phyloP scores from a whole-genome alignment of 2,888 invertebrate species.

The Unio pictorum region DNA sequence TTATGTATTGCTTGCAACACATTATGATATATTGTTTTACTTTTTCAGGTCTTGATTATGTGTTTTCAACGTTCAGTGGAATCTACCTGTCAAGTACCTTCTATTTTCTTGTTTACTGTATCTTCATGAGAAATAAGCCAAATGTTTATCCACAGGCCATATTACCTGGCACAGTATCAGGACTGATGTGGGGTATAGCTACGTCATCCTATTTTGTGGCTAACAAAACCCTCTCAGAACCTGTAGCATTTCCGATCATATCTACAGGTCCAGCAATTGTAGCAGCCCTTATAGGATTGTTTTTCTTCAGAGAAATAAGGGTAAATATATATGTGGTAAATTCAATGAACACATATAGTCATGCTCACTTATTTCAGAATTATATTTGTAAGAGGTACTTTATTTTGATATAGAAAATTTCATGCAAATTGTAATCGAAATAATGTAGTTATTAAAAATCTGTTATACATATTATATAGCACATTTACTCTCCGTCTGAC shows the following conservation, averaged over 20 bases:
- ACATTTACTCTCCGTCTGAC: no score
- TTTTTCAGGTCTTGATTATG: conserved; percentile 70
- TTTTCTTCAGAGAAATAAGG: conserved; percentile 72
- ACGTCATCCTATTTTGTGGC: conserved; percentile 74
- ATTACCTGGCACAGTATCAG: conserved; percentile 72
- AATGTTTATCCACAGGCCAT: conserved; percentile 69
- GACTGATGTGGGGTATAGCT: conserved; percentile 73
- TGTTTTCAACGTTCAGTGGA: conserved; percentile 73
- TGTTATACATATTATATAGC: no score
- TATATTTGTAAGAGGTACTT: no score
- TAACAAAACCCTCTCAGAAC: conserved; percentile 72
- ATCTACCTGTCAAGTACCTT: conserved; percentile 70
- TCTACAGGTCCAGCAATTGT: conserved; percentile 72
- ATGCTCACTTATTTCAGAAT: no score
- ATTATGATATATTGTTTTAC: no score
- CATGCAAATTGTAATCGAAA: no score
- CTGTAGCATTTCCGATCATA: conserved; percentile 74
- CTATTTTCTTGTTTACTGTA: conserved; percentile 70
- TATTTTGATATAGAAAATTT: no score
- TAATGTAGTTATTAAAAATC: no score
- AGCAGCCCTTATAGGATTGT: conserved; percentile 72
- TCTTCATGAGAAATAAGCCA: conserved; percentile 69
- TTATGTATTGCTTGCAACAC: no score
- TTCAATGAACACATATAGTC: no score
- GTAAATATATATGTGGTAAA: conserved; percentile 45